phyloP scores from a whole-genome alignment of 2,888 invertebrate genomes.

The Sisyra nigra region DNA sequence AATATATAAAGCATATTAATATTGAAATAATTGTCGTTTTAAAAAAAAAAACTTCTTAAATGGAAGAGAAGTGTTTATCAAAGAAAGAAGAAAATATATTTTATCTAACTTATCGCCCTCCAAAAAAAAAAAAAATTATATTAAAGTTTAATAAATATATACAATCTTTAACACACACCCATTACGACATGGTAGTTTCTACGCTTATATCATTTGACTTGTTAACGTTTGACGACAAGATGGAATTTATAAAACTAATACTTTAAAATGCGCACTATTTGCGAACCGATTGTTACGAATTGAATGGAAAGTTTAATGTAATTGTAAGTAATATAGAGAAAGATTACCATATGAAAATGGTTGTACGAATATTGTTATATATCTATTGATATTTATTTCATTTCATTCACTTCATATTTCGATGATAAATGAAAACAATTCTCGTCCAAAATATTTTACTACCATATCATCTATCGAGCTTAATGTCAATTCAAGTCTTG shows the following conservation, averaged over 20 bases:
- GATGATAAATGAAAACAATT: neutral
- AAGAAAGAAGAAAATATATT: too few relatives aligned
- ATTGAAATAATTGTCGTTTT: too few relatives aligned
- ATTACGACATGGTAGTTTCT: too few relatives aligned
- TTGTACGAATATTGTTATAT: neutral
- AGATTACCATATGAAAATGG: neutral
- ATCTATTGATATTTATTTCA: neutral
- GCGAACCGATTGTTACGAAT: neutral
- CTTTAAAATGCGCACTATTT: neutral
- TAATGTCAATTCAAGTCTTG: slow-evolving; percentile 27
- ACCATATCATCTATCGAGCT: slow-evolving; percentile 21
- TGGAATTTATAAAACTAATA: neutral
- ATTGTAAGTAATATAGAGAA: neutral
- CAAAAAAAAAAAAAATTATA: too few relatives aligned
- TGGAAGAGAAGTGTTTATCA: too few relatives aligned
- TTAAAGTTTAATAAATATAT: too few relatives aligned
- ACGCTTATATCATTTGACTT: neutral
- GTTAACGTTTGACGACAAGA: neutral
- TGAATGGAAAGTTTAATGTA: neutral
- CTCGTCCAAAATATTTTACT: neutral
- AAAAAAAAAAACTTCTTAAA: too few relatives aligned
- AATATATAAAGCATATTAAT: too few relatives aligned
- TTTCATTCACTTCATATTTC: too few relatives aligned
- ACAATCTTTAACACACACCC: too few relatives aligned
- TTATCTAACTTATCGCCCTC: too few relatives aligned